Conservation (phyloP, 2,888 invertebrate genomes). For the Leistus spinibarbis region DNA sequence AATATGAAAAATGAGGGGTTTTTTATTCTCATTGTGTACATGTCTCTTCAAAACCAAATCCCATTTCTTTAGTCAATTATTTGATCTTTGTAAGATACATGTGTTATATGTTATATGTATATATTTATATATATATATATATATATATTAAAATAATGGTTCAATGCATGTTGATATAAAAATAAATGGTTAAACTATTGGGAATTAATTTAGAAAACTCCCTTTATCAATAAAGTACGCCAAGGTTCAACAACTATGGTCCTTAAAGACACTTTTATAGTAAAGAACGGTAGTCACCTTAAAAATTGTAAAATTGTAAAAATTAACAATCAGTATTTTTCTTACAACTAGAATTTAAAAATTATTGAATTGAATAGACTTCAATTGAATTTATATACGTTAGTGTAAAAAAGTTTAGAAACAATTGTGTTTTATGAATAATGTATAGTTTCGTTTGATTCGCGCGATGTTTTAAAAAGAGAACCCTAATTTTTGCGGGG, state of each 20-base stretch:
- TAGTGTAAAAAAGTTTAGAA: no score
- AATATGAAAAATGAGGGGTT: neutral
- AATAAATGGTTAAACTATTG: neutral
- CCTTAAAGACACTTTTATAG: no score
- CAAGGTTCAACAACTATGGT: no score
- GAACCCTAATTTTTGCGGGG: neutral
- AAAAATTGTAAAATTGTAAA: no score
- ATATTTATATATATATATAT: neutral
- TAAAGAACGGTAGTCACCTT: no score
- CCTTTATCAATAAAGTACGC: no score
- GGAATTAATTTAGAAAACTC: neutral
- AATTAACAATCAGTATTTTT: no score
- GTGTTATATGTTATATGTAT: neutral
- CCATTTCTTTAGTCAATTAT: neutral
- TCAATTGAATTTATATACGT: no score
- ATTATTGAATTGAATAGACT: no score
- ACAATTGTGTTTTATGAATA: no score
- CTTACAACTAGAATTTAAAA: no score
- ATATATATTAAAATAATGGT: neutral
- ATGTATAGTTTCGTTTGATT: neutral
- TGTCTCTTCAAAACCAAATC: neutral
- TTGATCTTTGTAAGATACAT: neutral
- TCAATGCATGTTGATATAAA: neutral
- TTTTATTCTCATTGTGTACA: conserved; percentile 1
- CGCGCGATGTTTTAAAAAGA: neutral